These are phyloP conservation scores for Urocitellus parryii DNA, from an alignment of 2,113 vertebrate genomes.

Conservation along the genomic window DNA sequence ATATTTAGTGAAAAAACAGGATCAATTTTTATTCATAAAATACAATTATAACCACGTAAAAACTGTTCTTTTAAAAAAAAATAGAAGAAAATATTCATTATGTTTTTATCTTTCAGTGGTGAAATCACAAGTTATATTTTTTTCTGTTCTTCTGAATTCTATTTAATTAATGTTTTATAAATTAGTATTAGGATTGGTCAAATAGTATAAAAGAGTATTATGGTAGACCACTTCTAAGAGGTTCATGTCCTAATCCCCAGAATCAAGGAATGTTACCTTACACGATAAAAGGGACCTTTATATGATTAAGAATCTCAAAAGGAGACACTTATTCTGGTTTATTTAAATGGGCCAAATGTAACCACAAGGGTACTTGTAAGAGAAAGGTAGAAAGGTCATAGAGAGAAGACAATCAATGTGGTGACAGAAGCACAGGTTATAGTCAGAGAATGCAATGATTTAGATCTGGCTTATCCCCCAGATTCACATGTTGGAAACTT, in stretches of 20 bases:
- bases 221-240: not conserved
- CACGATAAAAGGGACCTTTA: not conserved
- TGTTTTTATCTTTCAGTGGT: slow-evolving; percentile 20
- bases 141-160: not conserved
- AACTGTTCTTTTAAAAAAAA: not conserved
- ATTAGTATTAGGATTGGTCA: not conserved
- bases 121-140: not conserved
- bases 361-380: not conserved
- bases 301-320: not conserved
- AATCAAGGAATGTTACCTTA: not conserved
- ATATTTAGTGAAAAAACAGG: not conserved
- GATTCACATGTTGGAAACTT: not conserved
- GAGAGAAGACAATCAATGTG: not conserved
- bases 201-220: not conserved
- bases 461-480: not conserved
- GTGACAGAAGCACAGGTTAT: not conserved
- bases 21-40: not conserved
- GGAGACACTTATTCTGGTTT: not conserved
- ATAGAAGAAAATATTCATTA: not conserved
- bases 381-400: too few relatives aligned
- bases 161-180: not conserved
- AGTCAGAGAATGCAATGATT: not conserved
- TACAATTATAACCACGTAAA: not conserved
- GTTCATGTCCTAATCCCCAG: not conserved
- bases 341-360: not conserved